Base-by-base conservation (phyloP, 1,140 invertebrate species). In the Bacillus rossius region DNA sequence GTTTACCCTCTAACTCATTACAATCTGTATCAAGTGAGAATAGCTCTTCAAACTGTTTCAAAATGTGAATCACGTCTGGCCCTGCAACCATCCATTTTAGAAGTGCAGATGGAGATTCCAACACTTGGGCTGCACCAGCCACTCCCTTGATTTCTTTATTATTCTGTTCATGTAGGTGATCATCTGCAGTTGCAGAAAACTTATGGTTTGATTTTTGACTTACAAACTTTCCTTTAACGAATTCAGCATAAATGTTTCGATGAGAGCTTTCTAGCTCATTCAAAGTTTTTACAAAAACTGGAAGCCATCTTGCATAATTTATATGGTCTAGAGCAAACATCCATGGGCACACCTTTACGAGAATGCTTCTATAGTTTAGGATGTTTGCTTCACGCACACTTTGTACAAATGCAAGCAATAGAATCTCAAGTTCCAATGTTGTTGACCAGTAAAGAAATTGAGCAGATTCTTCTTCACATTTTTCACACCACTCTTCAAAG, bases 141-240 rank as follows among this genome's bases (percentile, higher is more conserved):
- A 34, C 29, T 34, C 29, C 29, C 29, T 69, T 69, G 5, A 69
- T 61, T n/a, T 40, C 20, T 47, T 47, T 55, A 40, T 65, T 65
- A 42, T 54, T 56, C 47, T 65, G 68, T 41, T 70, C 66, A 58
- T 67, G 67, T 8, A 60, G 61, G 34, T 69, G 66, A 43, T 69
- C 68, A 26, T 69, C 56, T 1, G 61, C 34, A 0, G 67, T 64
- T 10, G 48, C 37, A 29, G 65, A 65, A 50, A 69, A 69, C 40
- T 37, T 10, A 16, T 55, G 26, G 3, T 52, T 49, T 17, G 59
- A 56, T 53, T 63, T 69, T 47, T 59, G 17, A 29, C 64, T 42
- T 23, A 42, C 43, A 41, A 67, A 68, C 13, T 64, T 52, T 8
- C 62, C 65, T 29, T 41, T 13, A 19, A 53, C 1, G 29, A 34